These are phyloP conservation scores for Platyrinchus mystaceus DNA, from an alignment of 2,797 vertebrate species.

Conservation along the genomic window DNA sequence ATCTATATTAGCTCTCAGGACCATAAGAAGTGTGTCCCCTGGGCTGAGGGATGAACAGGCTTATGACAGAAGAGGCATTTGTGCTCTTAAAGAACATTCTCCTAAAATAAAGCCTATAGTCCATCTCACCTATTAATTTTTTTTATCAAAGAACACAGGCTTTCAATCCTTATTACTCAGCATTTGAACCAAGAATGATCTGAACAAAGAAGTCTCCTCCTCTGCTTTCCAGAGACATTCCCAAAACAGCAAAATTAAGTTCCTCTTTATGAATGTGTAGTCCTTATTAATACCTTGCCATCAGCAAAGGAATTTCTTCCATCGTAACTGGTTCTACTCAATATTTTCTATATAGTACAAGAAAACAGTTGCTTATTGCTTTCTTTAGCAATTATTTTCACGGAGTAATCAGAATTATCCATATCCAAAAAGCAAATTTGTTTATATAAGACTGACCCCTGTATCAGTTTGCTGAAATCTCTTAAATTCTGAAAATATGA, in stretches of 20 bases:
- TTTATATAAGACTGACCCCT: background rate
- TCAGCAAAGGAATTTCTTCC: background rate
- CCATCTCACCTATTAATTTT: background rate
- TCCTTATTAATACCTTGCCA: background rate
- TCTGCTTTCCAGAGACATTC: background rate
- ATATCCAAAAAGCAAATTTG: background rate
- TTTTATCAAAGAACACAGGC: background rate
- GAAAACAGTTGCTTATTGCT: background rate
- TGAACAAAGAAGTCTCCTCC: background rate
- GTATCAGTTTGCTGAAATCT: background rate
- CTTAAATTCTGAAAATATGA: background rate
- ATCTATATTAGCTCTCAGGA: background rate
- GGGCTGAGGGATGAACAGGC: background rate
- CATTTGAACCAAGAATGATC: background rate
- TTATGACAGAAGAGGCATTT: background rate
- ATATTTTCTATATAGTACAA: background rate
- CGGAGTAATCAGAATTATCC: background rate
- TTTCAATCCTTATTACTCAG: background rate
- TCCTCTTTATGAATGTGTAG: background rate
- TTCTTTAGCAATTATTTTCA: background rate
- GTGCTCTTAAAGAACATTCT: background rate
- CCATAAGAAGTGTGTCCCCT: background rate
- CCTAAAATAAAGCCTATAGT: background rate
- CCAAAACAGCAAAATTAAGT: background rate
- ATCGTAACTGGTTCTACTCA: background rate